Evolutionary conservation across 2,113 vertebrate species (phyloP).

Genomic region (Desmodus rotundus): DNA sequence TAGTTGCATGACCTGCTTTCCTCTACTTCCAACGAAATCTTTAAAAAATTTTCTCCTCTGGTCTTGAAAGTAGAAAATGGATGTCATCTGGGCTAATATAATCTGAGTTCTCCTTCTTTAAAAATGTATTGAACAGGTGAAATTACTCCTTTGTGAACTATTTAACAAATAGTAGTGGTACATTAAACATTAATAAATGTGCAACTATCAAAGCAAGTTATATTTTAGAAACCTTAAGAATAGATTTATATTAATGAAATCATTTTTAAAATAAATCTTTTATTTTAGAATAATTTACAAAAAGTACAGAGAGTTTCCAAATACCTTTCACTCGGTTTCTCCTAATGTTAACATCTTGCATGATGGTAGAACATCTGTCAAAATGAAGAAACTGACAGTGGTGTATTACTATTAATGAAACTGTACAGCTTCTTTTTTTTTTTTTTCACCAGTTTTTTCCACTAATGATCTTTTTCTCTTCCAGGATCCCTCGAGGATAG

Average conservation of each 20-base stretch:
- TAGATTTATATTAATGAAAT: not conserved
- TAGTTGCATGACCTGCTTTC: conserved; percentile 15
- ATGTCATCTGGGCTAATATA: not conserved
- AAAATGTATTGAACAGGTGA: not conserved
- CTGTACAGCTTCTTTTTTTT: not conserved
- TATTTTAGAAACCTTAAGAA: conserved; percentile 37
- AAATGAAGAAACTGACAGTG: not conserved
- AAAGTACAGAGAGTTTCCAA: not conserved
- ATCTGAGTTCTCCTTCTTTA: conserved; percentile 26
- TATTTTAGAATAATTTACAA: conserved; percentile 20
- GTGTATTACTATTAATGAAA: not conserved
- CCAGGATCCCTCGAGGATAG: not conserved
- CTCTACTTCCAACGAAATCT: conserved; percentile 34
- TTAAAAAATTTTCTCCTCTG: conserved; percentile 22
- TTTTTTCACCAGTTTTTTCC: not conserved
- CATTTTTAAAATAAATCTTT: not conserved
- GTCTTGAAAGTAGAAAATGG: conserved; percentile 9
- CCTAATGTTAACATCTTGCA: not conserved
- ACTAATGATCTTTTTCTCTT: not conserved
- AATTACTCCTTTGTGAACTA: not conserved
- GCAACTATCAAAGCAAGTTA: not conserved
- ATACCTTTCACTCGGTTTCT: not conserved
- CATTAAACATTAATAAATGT: not conserved
- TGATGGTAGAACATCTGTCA: not conserved
- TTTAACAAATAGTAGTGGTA: not conserved